Conservation (phyloP, 2,113 vertebrate genomes). For the Pelecanus crispus region DNA sequence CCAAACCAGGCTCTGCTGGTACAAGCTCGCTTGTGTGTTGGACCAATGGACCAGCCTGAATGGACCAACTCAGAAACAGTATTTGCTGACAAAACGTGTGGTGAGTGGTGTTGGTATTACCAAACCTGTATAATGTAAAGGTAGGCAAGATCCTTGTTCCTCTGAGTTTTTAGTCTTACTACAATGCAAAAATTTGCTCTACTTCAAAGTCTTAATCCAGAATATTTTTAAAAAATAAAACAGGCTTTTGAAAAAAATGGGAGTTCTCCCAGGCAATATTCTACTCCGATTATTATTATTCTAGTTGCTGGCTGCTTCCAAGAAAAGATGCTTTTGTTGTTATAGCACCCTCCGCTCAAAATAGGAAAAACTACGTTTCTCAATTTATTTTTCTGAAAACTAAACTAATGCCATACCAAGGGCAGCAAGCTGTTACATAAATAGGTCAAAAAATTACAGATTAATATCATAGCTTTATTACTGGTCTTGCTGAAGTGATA, state of each 20-base stretch:
- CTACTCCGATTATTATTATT: not conserved
- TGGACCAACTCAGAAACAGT: not conserved
- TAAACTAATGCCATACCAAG: not conserved
- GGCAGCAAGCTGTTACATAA: not conserved
- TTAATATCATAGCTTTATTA: not conserved
- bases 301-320: not conserved
- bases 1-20: not conserved
- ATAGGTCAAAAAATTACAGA: not conserved
- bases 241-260: not conserved
- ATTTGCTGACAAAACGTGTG: not conserved
- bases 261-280: not conserved
- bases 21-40: rapidly evolving
- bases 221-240: not conserved
- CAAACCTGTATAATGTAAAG: not conserved
- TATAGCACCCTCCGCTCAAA: not conserved
- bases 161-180: not conserved
- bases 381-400: not conserved
- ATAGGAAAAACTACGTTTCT: not conserved
- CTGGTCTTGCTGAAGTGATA: not conserved
- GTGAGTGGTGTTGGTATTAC: not conserved
- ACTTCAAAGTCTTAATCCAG: not conserved
- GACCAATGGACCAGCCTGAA: not conserved
- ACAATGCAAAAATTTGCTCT: not conserved
- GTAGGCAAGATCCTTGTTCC: not conserved
- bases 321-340: not conserved